Evolutionary conservation across 2,888 invertebrate species (phyloP).

Genomic region (Campoletis raptor): DNA sequence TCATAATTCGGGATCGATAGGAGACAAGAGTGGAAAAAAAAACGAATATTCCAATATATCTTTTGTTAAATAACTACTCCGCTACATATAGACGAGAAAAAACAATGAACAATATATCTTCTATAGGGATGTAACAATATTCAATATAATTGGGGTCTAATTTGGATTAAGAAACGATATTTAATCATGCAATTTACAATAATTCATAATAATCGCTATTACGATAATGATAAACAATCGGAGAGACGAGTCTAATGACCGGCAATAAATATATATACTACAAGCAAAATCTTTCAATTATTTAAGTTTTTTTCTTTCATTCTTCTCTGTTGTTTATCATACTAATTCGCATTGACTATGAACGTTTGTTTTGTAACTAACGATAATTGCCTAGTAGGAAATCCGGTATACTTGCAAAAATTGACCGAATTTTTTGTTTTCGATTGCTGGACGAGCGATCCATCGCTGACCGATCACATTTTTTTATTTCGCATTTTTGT

Average conservation of each 20-base stretch:
- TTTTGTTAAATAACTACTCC: conserved; percentile 49
- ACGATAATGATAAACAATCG: conserved; percentile 51
- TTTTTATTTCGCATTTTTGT: background rate
- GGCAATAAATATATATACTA: conserved; percentile 53
- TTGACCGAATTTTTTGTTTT: conserved; percentile 67
- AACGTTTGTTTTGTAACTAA: conserved; percentile 62
- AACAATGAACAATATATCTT: conserved; percentile 65
- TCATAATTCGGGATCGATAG: conserved; percentile 26
- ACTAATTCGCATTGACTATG: conserved; percentile 67
- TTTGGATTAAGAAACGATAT: conserved; percentile 51
- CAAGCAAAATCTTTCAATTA: conserved; percentile 55
- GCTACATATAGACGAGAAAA: conserved; percentile 54
- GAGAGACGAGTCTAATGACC: conserved; percentile 55
- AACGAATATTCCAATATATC: conserved; percentile 14
- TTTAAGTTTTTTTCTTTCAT: conserved; percentile 33
- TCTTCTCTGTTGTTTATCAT: conserved; percentile 36
- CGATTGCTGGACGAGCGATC: conserved; percentile 58
- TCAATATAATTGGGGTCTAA: conserved; percentile 60
- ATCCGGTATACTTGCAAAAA: conserved; percentile 65
- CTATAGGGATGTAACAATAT: conserved; percentile 59
- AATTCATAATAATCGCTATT: conserved; percentile 39
- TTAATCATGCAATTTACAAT: conserved; percentile 50
- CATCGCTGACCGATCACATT: conserved; percentile 50
- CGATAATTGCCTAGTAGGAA: conserved; percentile 68
- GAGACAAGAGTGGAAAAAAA: conserved; percentile 9